Conservation (phyloP, 2,113 vertebrate genomes). For the Todiramphus chloris region DNA sequence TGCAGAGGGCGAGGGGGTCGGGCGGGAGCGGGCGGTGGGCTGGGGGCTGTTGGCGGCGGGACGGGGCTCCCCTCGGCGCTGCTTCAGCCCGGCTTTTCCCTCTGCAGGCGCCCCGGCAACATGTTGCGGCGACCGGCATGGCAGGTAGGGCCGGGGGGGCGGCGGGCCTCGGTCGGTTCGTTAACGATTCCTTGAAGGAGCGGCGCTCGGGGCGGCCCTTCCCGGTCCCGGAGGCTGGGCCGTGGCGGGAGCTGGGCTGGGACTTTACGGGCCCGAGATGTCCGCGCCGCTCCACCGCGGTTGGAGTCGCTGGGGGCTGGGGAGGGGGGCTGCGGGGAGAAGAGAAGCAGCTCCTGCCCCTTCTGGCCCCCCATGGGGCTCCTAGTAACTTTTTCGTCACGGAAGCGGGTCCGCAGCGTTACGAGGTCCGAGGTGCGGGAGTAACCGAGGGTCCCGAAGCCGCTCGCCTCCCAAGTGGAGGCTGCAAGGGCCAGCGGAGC, state of each 20-base stretch:
- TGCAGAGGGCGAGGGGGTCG: neutral
- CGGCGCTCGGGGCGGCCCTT: no score
- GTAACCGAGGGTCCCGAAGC: fast-evolving
- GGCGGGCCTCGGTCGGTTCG: neutral
- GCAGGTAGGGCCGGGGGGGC: neutral
- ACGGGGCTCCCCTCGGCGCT: neutral
- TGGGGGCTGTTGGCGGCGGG: neutral
- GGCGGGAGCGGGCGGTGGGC: neutral
- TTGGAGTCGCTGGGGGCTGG: no score
- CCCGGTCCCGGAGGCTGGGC: neutral
- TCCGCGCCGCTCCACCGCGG: neutral
- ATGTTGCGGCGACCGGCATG: constrained; percentile 36
- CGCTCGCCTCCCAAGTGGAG: fast-evolving
- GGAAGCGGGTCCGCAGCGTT: neutral
- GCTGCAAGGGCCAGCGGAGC: neutral
- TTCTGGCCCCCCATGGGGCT: no score
- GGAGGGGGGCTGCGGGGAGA: no score
- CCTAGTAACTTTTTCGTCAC: fast-evolving
- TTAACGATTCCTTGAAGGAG: neutral
- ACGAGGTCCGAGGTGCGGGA: no score
- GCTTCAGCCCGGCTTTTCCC: neutral
- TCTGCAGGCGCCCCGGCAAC: neutral
- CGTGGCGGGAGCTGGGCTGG: neutral
- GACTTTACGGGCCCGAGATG: fast-evolving
- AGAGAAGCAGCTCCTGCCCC: fast-evolving